Percentiles rank a stretch among this genome's conserved stretches.
These are phyloP conservation scores for Heliconius eleuchia DNA, from an alignment of 1,140 invertebrate genomes.

Conservation along the genomic window DNA sequence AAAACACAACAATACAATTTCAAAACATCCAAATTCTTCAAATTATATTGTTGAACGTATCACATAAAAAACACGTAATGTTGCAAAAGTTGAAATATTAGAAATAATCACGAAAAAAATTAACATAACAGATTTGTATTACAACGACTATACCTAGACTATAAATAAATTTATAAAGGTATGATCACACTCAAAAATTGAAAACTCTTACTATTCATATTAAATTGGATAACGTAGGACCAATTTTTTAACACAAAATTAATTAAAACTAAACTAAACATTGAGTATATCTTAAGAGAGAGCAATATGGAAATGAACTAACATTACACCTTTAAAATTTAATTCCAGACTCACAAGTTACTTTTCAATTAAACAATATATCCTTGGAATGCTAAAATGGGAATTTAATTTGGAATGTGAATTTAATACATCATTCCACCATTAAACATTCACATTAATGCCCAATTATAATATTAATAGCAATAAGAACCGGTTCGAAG, in stretches of 20 bases:
- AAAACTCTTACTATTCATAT: background rate
- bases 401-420: conserved; percentile 4
- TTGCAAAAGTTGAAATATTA: no score
- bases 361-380: conserved; percentile 26
- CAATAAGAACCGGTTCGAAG: conserved; percentile 36
- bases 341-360: conserved; percentile 13
- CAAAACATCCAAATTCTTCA: no score
- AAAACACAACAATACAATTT: no score
- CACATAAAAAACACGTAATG: no score
- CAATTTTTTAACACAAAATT: background rate
- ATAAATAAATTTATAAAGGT: no score
- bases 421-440: conserved; percentile 37
- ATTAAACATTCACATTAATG: conserved; percentile 41
- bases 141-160: no score
- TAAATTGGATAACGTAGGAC: background rate
- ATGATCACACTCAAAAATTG: background rate
- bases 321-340: conserved; percentile 10
- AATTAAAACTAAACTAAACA: background rate
- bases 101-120: no score
- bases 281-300: background rate
- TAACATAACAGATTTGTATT: no score
- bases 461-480: conserved; percentile 46
- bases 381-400: background rate
- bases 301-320: background rate
- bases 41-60: no score